phyloP scores from a whole-genome alignment of 2,888 invertebrate genomes.

The Andrena camellia region DNA sequence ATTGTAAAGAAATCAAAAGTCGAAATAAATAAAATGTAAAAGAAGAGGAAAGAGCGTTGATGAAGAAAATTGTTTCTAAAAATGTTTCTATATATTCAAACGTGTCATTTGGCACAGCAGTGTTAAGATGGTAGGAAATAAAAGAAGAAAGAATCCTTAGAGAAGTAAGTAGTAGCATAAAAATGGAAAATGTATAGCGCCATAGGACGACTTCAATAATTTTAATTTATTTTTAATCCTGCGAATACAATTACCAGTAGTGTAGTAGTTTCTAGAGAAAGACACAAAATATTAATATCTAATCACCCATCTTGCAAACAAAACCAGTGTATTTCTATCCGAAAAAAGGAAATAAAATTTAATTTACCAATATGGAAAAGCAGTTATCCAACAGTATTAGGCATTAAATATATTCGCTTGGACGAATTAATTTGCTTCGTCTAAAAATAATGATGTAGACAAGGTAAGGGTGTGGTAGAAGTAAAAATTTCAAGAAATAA shows the following conservation, averaged over 20 bases:
- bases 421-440: neutral
- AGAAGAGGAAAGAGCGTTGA: no score
- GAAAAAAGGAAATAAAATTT: neutral
- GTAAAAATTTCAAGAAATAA: slow-evolving; percentile 2
- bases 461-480: slow-evolving; percentile 9
- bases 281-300: no score
- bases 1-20: no score
- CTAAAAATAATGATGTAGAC: slow-evolving; percentile 1
- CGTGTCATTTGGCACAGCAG: no score
- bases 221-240: neutral
- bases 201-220: neutral
- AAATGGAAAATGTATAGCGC: neutral
- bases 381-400: neutral
- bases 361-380: neutral
- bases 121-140: no score
- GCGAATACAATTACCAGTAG: neutral
- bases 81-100: no score
- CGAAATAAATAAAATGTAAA: no score
- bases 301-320: neutral
- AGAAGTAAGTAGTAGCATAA: no score
- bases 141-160: no score
- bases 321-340: neutral
- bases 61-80: no score
- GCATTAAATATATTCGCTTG: neutral
- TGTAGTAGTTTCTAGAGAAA: no score